phyloP scores from a whole-genome alignment of 1,140 invertebrate species.

The Tribolium madens region DNA sequence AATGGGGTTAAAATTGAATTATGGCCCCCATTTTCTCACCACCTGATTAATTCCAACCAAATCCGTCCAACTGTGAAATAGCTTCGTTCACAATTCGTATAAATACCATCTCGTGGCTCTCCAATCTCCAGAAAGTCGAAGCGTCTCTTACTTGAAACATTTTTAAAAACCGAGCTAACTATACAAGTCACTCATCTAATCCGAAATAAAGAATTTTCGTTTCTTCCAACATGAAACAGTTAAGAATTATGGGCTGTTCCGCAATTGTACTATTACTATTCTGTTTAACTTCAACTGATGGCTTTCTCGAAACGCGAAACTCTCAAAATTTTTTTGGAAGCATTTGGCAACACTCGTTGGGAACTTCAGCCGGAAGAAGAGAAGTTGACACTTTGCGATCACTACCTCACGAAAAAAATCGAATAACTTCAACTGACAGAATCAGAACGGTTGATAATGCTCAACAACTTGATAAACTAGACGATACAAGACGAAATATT shows the following conservation, averaged over 20 bases:
- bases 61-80: conserved; percentile 29
- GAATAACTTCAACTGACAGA: too few relatives aligned
- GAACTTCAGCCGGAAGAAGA: conserved; percentile 1
- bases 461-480: not conserved
- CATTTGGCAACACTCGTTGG: conserved; percentile 14
- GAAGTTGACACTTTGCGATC: not conserved
- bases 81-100: not conserved
- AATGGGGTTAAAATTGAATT: conserved; percentile 40
- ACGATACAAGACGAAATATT: not conserved
- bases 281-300: conserved; percentile 28
- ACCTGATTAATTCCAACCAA: conserved; percentile 34
- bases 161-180: conserved; percentile 38
- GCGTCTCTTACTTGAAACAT: conserved; percentile 23
- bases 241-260: conserved; percentile 19
- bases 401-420: not conserved
- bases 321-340: conserved; percentile 41
- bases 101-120: not conserved
- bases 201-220: conserved; percentile 1
- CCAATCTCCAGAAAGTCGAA: conserved; percentile 27
- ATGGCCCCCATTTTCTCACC: conserved; percentile 4
- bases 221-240: conserved; percentile 40
- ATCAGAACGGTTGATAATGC: not conserved
- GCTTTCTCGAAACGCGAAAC: conserved; percentile 38
- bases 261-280: conserved; percentile 18
- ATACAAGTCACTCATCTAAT: conserved; percentile 23